Evolutionary conservation across 2,113 vertebrate species (phyloP).

Genomic region (Thalassoma bifasciatum): DNA sequence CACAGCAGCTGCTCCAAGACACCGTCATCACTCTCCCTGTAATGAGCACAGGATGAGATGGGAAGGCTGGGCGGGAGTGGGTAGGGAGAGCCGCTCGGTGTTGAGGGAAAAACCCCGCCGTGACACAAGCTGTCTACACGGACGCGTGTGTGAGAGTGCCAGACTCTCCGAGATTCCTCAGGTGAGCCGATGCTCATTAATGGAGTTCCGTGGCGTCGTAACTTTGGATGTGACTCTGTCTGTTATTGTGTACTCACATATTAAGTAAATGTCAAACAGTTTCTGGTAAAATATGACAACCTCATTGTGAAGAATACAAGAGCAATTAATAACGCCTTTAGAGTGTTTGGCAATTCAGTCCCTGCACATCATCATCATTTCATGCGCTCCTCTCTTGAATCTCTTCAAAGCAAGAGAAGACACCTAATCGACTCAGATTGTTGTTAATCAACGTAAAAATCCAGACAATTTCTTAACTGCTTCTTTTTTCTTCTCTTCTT

Average conservation of each 20-base stretch:
- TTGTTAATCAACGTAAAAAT: slow-evolving; percentile 68
- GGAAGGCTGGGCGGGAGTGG: slow-evolving; percentile 60
- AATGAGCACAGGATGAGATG: slow-evolving; percentile 70
- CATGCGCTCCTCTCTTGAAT: slow-evolving; percentile 33
- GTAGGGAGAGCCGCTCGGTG: slow-evolving; percentile 49
- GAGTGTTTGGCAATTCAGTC: slow-evolving; percentile 44
- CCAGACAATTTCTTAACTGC: slow-evolving; percentile 38
- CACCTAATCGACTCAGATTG: slow-evolving; percentile 47
- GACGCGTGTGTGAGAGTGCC: slow-evolving; percentile 38
- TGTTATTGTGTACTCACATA: not conserved
- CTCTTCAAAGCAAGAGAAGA: slow-evolving; percentile 37
- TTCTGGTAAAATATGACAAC: slow-evolving; percentile 5
- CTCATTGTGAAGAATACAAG: slow-evolving; percentile 27
- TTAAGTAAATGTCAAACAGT: not conserved
- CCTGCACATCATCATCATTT: slow-evolving; percentile 38
- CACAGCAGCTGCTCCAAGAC: slow-evolving; percentile 76
- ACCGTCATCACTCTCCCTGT: slow-evolving; percentile 74
- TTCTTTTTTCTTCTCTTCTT: slow-evolving; percentile 18
- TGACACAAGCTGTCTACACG: slow-evolving; percentile 73
- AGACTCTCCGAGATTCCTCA: slow-evolving; percentile 56
- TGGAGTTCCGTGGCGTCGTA: slow-evolving; percentile 31
- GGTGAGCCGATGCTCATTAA: slow-evolving; percentile 54
- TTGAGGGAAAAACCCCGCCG: slow-evolving; percentile 67
- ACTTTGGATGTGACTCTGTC: slow-evolving; percentile 1
- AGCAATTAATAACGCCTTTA: slow-evolving; percentile 45